Percentiles rank a stretch among this genome's conserved stretches.
Evolutionary conservation across 2,113 vertebrate species (phyloP).

Genomic region (Prolemur simus): DNA sequence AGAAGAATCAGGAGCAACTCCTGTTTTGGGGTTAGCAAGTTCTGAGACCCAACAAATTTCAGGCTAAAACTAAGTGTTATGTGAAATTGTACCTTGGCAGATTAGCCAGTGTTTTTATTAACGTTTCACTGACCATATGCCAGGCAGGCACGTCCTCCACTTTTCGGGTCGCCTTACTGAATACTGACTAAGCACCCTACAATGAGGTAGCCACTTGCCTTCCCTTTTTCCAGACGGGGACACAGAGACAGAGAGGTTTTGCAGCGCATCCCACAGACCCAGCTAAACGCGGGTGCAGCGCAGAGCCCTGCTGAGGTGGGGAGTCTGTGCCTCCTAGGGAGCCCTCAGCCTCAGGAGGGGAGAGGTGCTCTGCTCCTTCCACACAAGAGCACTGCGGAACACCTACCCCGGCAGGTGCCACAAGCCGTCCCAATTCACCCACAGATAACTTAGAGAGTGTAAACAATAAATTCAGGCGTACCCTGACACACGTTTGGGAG

Average conservation of each 20-base stretch:
- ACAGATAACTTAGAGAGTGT: not conserved
- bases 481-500: not conserved
- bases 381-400: not conserved
- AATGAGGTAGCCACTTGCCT: no score
- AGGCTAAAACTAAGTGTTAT: not conserved
- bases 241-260: not conserved
- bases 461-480: not conserved
- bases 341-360: not conserved
- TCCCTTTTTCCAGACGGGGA: not conserved
- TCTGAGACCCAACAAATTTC: not conserved
- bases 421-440: no score
- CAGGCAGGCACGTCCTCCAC: not conserved
- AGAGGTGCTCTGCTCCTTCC: not conserved
- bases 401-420: not conserved
- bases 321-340: not conserved
- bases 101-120: not conserved
- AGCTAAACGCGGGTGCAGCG: no score
- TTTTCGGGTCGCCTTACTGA: not conserved
- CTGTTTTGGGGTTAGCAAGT: not conserved
- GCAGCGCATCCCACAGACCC: not conserved
- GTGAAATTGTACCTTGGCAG: rapidly evolving
- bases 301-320: rapidly evolving
- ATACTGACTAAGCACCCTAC: not conserved
- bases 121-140: not conserved
- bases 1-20: not conserved